Conservation (phyloP, 2,797 vertebrate genomes). For the Heliangelus exortis region DNA sequence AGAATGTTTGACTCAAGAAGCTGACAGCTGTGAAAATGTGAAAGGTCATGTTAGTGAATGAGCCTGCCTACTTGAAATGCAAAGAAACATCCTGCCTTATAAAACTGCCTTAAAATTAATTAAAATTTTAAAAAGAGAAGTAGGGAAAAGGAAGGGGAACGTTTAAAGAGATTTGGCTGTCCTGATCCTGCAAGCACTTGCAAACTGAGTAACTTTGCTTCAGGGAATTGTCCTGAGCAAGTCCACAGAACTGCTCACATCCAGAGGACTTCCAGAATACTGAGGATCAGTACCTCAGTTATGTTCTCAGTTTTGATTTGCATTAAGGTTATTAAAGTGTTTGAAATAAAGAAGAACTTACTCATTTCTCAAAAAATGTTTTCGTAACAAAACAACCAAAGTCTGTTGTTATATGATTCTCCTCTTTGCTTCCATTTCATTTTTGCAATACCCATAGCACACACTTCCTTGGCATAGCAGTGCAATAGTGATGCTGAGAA, state of each 20-base stretch:
- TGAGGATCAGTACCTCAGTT: not conserved
- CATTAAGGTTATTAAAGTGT: not conserved
- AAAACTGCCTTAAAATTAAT: not conserved
- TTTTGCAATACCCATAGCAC: not conserved
- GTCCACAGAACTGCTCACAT: not conserved
- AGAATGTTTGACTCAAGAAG: not conserved
- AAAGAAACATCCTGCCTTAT: not conserved
- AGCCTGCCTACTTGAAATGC: not conserved
- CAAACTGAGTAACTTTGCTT: not conserved
- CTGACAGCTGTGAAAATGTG: not conserved
- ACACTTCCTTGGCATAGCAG: not conserved
- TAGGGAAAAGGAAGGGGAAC: not conserved
- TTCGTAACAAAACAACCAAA: not conserved
- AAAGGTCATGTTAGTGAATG: not conserved
- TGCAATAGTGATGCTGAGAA: not conserved
- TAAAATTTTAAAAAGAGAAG: not conserved
- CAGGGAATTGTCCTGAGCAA: not conserved
- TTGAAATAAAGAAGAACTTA: not conserved
- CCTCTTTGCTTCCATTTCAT: not conserved
- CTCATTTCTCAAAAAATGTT: not conserved
- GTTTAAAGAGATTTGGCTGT: not conserved
- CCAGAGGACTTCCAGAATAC: fast-evolving
- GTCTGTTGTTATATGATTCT: not conserved
- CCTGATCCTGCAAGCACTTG: not conserved
- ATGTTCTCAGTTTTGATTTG: not conserved